Evolutionary conservation across 2,888 invertebrate genomes (phyloP).

Genomic region (Acanthoscelides obtectus): DNA sequence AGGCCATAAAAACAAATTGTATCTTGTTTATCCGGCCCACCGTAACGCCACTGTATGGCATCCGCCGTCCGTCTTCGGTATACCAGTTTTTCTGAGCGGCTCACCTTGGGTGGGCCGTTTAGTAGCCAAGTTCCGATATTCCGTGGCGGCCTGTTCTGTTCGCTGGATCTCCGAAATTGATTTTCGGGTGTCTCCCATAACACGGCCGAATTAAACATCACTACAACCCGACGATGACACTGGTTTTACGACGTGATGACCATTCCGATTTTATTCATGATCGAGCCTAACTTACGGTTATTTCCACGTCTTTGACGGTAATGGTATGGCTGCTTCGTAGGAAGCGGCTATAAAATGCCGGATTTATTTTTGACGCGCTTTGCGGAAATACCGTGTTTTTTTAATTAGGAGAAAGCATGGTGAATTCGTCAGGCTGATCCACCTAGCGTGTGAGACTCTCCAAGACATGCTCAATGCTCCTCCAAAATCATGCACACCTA

Average conservation of each 20-base stretch:
- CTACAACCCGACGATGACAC: neutral
- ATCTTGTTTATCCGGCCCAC: too few species aligned
- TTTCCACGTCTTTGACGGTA: neutral
- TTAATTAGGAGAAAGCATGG: too few species aligned
- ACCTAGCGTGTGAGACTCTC: too few species aligned
- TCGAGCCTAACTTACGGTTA: neutral
- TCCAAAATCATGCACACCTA: too few species aligned
- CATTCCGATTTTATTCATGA: neutral
- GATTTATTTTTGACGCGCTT: neutral
- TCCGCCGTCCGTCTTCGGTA: neutral
- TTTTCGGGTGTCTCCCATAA: neutral
- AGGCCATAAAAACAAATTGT: too few species aligned
- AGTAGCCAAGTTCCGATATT: neutral
- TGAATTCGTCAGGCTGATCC: too few species aligned
- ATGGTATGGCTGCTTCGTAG: neutral
- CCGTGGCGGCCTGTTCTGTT: neutral
- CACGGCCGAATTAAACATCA: neutral
- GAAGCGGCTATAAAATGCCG: neutral
- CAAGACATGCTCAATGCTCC: too few species aligned
- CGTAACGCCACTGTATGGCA: neutral
- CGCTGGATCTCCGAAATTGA: neutral
- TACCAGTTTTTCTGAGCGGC: neutral
- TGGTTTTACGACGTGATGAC: neutral
- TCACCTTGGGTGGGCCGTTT: neutral
- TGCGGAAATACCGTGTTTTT: neutral